Evolutionary conservation across 2,113 vertebrate genomes (phyloP).

Genomic region (Trogon melanurus): DNA sequence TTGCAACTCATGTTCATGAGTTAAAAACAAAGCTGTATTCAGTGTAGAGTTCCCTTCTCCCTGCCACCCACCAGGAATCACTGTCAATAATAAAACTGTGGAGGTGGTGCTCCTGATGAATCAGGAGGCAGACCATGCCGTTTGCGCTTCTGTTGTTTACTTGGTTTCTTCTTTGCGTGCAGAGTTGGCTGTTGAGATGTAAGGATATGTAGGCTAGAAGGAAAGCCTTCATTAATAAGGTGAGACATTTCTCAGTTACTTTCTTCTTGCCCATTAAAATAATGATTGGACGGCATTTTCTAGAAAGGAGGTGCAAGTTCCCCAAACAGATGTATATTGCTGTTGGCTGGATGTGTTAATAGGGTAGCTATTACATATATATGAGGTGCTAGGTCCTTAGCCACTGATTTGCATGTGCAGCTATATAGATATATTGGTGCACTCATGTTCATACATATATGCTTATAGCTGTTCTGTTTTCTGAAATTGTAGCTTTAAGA

Average conservation of each 20-base stretch:
- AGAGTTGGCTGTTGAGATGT: background rate
- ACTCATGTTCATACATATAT: background rate
- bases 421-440: background rate
- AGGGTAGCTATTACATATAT: background rate
- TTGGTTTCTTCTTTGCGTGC: background rate
- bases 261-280: background rate
- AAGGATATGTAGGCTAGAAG: background rate
- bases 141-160: background rate
- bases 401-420: background rate
- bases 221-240: background rate
- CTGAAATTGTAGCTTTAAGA: background rate
- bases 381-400: conserved; percentile 24
- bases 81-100: background rate
- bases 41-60: background rate
- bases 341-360: conserved; percentile 35
- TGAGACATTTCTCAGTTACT: background rate
- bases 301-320: background rate
- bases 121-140: background rate
- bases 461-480: background rate
- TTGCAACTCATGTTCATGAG: background rate
- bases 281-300: background rate
- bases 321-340: background rate
- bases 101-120: background rate
- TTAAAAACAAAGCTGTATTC: background rate
- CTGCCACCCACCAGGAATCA: background rate